Conservation (phyloP, 2,113 vertebrate genomes). For the Corythoichthys intestinalis region DNA sequence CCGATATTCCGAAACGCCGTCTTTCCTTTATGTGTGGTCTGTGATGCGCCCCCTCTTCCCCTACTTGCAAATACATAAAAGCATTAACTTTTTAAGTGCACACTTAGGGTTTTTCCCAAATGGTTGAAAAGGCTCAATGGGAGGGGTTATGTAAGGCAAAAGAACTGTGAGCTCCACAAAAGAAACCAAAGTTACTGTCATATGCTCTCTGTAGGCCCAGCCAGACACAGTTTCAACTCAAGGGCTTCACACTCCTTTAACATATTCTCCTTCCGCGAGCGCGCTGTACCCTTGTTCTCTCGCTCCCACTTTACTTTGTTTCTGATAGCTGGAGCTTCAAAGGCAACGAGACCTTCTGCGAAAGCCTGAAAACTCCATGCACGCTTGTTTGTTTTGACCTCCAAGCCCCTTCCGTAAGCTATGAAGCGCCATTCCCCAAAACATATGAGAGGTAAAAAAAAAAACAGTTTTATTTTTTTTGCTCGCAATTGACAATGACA, state of each 20-base stretch:
- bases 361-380: slow-evolving; percentile 55
- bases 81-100: slow-evolving; percentile 68
- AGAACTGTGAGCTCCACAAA: slow-evolving; percentile 58
- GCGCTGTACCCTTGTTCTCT: slow-evolving; percentile 46
- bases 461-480: neutral
- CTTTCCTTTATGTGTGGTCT: slow-evolving; percentile 80
- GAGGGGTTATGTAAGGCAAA: slow-evolving; percentile 71
- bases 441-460: slow-evolving; percentile 41
- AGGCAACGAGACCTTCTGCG: slow-evolving; percentile 56
- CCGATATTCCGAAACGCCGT: slow-evolving; percentile 61
- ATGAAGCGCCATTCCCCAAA: slow-evolving; percentile 42
- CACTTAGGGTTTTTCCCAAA: slow-evolving; percentile 67
- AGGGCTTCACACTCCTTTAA: slow-evolving; percentile 61
- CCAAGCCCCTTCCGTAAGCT: slow-evolving; percentile 33
- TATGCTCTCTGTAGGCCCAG: slow-evolving; percentile 65
- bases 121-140: slow-evolving; percentile 67
- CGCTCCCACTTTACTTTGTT: slow-evolving; percentile 48
- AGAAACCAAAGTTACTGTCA: slow-evolving; percentile 66
- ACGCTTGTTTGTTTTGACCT: slow-evolving; percentile 63
- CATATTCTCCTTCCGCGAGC: slow-evolving; percentile 50
- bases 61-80: slow-evolving; percentile 61
- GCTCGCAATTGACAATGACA: neutral
- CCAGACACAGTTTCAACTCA: slow-evolving; percentile 63
- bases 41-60: slow-evolving; percentile 76
- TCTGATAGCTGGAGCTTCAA: slow-evolving; percentile 55